phyloP scores from a whole-genome alignment of 2,113 vertebrate species.

The human region GRCh38 chr1:178009001-178009500 shows the following conservation, averaged over 20 bases:
- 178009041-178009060: not conserved
- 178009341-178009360: not conserved
- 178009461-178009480: not conserved
- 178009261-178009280: not conserved
- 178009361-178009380: not conserved
- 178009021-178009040: conserved; percentile 16
- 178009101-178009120: not conserved
- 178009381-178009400: not conserved
- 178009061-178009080: not conserved
- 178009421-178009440: not conserved
- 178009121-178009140: conserved; percentile 17
- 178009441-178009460: not conserved
- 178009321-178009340: not conserved
- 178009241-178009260: not conserved
- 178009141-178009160: conserved; percentile 16
- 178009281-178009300: not conserved
- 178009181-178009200: conserved; percentile 3
- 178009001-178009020: not conserved
- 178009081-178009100: not conserved
- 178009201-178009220: not conserved
- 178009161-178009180: not conserved
- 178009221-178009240: not conserved
- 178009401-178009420: not conserved
- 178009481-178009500: not conserved
- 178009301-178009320: not conserved